Percentiles rank a stretch among this genome's conserved stretches.
Evolutionary conservation across 2,797 vertebrate genomes (phyloP).

Genomic region (Amblyraja radiata): DNA sequence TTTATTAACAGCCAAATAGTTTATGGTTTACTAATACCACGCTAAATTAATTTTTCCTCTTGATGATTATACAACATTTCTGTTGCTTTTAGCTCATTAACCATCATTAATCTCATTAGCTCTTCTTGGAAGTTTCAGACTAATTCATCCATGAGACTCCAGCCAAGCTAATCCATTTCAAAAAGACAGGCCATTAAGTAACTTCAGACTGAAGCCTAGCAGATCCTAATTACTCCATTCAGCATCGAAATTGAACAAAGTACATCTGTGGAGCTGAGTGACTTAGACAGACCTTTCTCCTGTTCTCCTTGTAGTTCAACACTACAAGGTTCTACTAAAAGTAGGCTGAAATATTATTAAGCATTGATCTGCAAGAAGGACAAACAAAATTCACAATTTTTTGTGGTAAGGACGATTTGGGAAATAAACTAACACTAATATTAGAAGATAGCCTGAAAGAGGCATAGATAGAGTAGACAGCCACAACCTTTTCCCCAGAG

Average conservation of each 20-base stretch:
- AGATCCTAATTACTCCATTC: not conserved
- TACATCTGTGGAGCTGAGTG: not conserved
- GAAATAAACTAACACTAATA: not conserved
- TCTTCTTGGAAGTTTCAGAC: not conserved
- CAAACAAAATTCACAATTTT: not conserved
- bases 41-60: not conserved
- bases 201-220: not conserved
- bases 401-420: not conserved
- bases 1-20: not conserved
- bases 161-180: not conserved
- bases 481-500: no score
- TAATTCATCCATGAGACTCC: not conserved
- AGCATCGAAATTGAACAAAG: not conserved
- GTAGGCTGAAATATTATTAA: not conserved
- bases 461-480: no score
- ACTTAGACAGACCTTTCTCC: not conserved
- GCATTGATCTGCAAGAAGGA: not conserved
- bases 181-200: conserved; percentile 15
- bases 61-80: not conserved
- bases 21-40: not conserved
- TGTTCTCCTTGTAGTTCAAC: not conserved
- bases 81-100: no score
- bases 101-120: not conserved
- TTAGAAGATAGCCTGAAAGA: not conserved
- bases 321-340: not conserved